A percentile compares a stretch with the other conserved stretches of the same genome.
phyloP scores from a whole-genome alignment of 64 coral and sea anemone genomes.

The Montipora foliosa region DNA sequence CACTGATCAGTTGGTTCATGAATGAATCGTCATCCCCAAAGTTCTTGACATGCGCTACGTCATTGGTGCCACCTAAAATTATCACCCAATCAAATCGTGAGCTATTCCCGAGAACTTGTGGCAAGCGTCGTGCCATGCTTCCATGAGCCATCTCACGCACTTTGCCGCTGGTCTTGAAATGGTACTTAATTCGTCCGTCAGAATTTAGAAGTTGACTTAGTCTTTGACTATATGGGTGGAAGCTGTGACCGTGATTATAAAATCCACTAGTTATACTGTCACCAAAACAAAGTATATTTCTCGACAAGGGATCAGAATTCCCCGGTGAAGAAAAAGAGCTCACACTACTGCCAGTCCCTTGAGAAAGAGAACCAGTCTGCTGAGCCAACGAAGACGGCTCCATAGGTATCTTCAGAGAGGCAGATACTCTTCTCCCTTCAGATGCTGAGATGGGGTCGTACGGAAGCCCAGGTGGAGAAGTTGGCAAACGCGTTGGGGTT shows the following conservation, averaged over 20 bases:
- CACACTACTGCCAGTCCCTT: background rate
- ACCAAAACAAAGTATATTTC: conserved; percentile 90
- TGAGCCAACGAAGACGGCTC: background rate
- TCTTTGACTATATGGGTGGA: conserved; percentile 91
- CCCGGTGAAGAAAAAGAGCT: conserved; percentile 6
- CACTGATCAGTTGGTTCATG: conserved; percentile 86
- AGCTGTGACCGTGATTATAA: conserved; percentile 61
- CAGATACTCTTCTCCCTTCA: background rate
- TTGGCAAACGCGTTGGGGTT: background rate
- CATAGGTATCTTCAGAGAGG: background rate
- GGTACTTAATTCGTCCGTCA: conserved; percentile 59
- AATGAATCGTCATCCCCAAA: conserved; percentile 98
- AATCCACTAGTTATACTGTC: conserved; percentile 95
- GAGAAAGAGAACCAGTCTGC: conserved; percentile 1
- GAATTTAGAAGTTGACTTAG: conserved; percentile 78
- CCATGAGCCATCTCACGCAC: conserved; percentile 96
- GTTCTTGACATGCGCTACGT: conserved; percentile 99
- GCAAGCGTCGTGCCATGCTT: conserved; percentile 89
- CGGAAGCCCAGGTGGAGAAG: background rate
- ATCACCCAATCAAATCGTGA: conserved; percentile 97
- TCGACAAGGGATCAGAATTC: conserved; percentile 59
- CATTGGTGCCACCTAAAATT: conserved; percentile 96
- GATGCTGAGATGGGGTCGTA: background rate
- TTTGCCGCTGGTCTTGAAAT: conserved; percentile 79
- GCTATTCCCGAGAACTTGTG: conserved; percentile 88